These are phyloP conservation scores for Podarcis cretensis DNA, from an alignment of 2,113 vertebrate genomes.

Conservation along the genomic window DNA sequence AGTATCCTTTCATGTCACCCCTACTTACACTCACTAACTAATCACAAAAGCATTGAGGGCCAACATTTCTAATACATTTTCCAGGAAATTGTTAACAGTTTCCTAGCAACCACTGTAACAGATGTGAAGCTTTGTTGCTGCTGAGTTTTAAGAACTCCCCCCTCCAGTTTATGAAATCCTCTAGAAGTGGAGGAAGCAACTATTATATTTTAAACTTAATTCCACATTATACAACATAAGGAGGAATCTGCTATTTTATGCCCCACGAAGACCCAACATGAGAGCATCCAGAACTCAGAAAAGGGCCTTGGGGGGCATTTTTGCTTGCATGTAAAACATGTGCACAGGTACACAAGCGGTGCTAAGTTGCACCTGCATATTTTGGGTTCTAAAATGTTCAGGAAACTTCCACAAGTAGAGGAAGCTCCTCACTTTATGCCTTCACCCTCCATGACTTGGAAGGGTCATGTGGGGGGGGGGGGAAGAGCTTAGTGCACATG, in stretches of 20 bases:
- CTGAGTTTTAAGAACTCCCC: neutral
- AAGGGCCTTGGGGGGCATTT: neutral
- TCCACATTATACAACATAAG: neutral
- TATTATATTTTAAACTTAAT: neutral
- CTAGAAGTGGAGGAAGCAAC: neutral
- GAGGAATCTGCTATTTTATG: neutral
- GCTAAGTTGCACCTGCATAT: too few relatives aligned
- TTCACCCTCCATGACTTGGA: too few relatives aligned
- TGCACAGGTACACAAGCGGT: too few relatives aligned
- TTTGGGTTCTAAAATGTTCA: too few relatives aligned
- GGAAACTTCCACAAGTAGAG: too few relatives aligned
- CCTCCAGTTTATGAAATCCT: neutral
- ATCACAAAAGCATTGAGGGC: neutral
- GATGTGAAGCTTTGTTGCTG: neutral
- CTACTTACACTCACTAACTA: neutral
- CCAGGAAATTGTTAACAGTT: neutral
- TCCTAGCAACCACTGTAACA: neutral
- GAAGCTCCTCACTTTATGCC: too few relatives aligned
- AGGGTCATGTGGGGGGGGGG: too few relatives aligned
- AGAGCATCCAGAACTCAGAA: neutral
- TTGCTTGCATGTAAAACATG: neutral
- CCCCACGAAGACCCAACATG: neutral
- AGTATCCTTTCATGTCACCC: neutral
- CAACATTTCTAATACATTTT: neutral
- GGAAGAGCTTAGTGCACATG: too few relatives aligned